These are phyloP conservation scores for Brenthis hecate DNA, from an alignment of 2,888 invertebrate genomes.

Conservation along the genomic window DNA sequence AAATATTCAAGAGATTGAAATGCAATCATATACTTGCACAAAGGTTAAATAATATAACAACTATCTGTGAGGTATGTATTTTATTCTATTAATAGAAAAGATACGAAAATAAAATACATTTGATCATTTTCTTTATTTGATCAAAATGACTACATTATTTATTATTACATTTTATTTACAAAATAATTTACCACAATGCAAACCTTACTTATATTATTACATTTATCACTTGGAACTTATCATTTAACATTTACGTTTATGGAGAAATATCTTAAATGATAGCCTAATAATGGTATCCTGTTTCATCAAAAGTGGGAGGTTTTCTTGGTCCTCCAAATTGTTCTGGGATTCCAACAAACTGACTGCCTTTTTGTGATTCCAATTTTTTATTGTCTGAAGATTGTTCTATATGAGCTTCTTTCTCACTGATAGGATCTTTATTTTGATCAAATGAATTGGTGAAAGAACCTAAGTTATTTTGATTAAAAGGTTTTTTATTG, in stretches of 20 bases:
- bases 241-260: constrained; percentile 3
- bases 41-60: too few relatives aligned
- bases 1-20: too few relatives aligned
- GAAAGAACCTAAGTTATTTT: not conserved
- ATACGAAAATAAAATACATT: not conserved
- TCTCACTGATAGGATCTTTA: not conserved
- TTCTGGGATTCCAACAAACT: constrained; percentile 56
- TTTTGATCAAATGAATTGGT: not conserved
- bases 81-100: too few relatives aligned
- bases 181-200: constrained; percentile 38
- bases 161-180: constrained; percentile 27
- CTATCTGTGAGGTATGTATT: too few relatives aligned
- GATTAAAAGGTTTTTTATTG: not conserved
- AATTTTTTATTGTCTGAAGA: constrained; percentile 1
- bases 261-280: constrained; percentile 6
- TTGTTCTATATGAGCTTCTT: not conserved
- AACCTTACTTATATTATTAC: constrained; percentile 31
- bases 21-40: too few relatives aligned
- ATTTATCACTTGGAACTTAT: constrained; percentile 20
- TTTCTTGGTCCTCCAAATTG: constrained; percentile 61
- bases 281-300: constrained; percentile 55
- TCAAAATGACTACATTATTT: constrained; percentile 1
- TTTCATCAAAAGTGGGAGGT: constrained; percentile 66
- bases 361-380: constrained; percentile 30
- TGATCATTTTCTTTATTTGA: constrained; percentile 8